A percentile compares a stretch with the other conserved stretches of the same genome.
Conservation (phyloP, 2,113 vertebrate genomes). For the Naja naja region DNA sequence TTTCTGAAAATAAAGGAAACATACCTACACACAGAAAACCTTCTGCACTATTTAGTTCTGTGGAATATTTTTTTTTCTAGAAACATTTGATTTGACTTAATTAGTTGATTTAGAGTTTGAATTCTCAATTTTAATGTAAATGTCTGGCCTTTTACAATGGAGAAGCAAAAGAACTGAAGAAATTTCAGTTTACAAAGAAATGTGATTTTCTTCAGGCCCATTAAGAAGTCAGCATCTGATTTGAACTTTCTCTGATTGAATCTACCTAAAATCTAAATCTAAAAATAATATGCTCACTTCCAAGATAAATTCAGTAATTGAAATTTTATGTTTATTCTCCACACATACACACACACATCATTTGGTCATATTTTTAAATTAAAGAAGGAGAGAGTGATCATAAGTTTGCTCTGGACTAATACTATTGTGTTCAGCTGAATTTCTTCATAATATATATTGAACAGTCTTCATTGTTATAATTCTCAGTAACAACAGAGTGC, state of each 20-base stretch:
- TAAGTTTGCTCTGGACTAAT: neutral
- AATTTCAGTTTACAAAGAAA: slow-evolving; percentile 39
- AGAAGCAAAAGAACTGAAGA: slow-evolving; percentile 22
- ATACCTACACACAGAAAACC: neutral
- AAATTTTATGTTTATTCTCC: slow-evolving; percentile 17
- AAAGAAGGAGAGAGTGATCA: neutral
- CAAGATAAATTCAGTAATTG: neutral
- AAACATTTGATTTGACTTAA: slow-evolving; percentile 11
- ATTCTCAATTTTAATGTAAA: neutral
- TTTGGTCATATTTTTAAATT: neutral
- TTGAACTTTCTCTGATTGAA: neutral
- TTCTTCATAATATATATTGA: neutral
- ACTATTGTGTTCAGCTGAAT: neutral
- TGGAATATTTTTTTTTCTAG: slow-evolving; percentile 27
- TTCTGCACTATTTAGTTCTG: neutral
- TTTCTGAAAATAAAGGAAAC: neutral
- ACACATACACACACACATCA: neutral
- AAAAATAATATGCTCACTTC: slow-evolving; percentile 13
- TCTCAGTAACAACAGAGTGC: neutral
- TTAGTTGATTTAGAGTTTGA: neutral
- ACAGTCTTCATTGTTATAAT: neutral
- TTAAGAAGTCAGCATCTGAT: slow-evolving; percentile 37
- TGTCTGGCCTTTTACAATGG: slow-evolving; percentile 34
- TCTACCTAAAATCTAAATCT: neutral
- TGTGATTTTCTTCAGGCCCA: slow-evolving; percentile 23